Base-by-base conservation (phyloP, 2,888 invertebrate species). In the Meiosimyza decipiens region DNA sequence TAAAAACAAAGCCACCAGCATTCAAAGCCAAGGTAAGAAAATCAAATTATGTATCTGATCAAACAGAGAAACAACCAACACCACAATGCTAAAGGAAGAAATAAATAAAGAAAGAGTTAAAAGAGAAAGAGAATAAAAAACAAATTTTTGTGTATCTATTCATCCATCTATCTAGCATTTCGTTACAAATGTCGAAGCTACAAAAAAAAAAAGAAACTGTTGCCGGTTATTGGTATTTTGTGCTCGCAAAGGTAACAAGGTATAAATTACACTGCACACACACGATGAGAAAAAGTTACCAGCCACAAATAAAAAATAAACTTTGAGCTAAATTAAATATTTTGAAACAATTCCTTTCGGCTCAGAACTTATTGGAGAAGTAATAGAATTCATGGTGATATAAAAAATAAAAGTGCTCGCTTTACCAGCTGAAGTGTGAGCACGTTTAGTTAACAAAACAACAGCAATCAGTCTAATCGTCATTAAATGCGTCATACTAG, bases 11-110 rank as follows among this genome's bases (percentile, higher is more conserved):
- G 54, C n/a, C 63, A 63, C 13, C 57, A 40, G 28, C 51, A 57
- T 9, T 9, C 33, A 68, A 63, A 47, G 62, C 63, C 70, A 70
- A 62, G 69, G 69, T 69, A 69, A 67, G 59, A 33, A 57, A 73
- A 75, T 75, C 71, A 74, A 75, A 74, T 75, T 75, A 75, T 75
- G 75, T 75, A 75, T 75, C 75, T 65, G 60, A 69, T 66, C 66
- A 73, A 75, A 66, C 15, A 50, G 57, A 33, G 49, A 13, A 64
- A 64, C n/a, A 66, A 28, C 28, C n/a, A 54, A 64, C 49, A 54
- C n/a, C 7, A 28, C 28, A 54, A n/a, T n/a, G 18, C n/a, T 15
- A n/a, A 15, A 65, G 15, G 52, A 16, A 15, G 62, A 18, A 15
- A 15, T 7, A 12, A 33, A 60, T 6, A 33, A 15, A 28, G 40